Evolutionary conservation across 2,797 vertebrate species (phyloP).

Genomic region (Danionella dracula): DNA sequence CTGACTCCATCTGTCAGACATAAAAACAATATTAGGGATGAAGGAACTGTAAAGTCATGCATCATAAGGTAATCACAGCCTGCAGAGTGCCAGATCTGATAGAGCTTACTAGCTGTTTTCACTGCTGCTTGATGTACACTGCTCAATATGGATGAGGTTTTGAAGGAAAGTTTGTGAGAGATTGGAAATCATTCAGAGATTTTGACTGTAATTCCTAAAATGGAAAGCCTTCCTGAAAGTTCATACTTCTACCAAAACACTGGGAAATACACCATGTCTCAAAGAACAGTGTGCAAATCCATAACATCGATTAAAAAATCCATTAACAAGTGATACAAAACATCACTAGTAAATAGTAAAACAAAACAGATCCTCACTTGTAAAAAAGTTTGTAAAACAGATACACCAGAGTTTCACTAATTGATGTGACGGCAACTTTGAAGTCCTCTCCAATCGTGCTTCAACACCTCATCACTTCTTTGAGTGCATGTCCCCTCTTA

Average conservation of each 20-base stretch:
- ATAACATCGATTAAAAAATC: no score
- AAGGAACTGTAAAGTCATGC: not conserved
- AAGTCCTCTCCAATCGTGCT: no score
- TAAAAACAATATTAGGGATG: conserved; percentile 1
- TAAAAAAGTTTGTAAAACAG: no score
- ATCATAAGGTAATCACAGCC: not conserved
- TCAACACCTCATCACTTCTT: no score
- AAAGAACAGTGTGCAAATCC: conserved; percentile 1
- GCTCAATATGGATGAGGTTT: conserved; percentile 58
- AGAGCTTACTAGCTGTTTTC: not conserved
- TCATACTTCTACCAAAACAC: conserved; percentile 55
- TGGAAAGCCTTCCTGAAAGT: conserved; percentile 62
- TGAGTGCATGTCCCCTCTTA: no score
- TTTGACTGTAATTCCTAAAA: conserved; percentile 67
- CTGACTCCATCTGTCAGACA: conserved; percentile 4
- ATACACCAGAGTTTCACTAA: no score
- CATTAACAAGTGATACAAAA: no score
- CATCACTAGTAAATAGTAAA: no score
- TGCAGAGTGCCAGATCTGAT: not conserved
- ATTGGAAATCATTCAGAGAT: conserved; percentile 67
- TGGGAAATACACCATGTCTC: conserved; percentile 19
- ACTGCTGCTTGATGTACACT: not conserved
- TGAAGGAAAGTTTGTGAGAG: conserved; percentile 74
- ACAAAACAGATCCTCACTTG: no score
- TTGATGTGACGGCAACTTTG: no score